Base-by-base conservation (phyloP, 2,113 vertebrate species). In the Cynoglossus semilaevis region DNA sequence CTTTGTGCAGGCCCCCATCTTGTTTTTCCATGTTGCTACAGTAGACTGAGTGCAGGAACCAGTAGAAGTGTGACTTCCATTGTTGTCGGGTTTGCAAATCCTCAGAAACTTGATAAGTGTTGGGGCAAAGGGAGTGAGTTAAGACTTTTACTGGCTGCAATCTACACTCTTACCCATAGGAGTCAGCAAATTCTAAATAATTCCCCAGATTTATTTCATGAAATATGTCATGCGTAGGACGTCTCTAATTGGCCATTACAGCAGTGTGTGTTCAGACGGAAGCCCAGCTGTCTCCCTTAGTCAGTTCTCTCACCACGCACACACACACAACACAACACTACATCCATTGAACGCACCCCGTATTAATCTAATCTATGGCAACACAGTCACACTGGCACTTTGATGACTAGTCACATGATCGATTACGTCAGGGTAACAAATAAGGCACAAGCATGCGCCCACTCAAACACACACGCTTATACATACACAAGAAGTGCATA, bases 301-400 rank as follows among this genome's bases (percentile, higher is more conserved):
- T 9, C 35, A 12, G 15, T 15, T 58, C 18, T 1, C 53, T 13
- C 37, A 4, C 1, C 35, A 45, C 44, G 34, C 40, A 1, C 16
- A 16, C 36, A 1, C 44, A 74, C 62, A 0, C 34, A 18, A 1
- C 1, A n/a, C 22, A 29, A 29, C 2, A 29, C 22, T 29, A n/a
- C 55, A 40, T 8, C 9, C 22, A 51, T 18, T 58, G 67, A 77
- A 66, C 45, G 34, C 63, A 68, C 15, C 66, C 22, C 1, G 0
- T 5, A 2, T 35, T 9, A 6, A 41, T 49, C 61, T 59, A 77
- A 75, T 80, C 74, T 80, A 82, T 82, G 82, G 74, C 57, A 59
- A 42, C 70, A 62, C 1, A 72, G 70, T 48, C 61, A 75, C 67
- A 72, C 59, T 60, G 79, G 78, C 84, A 82, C 77, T 81, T 76